Base-by-base conservation (phyloP, 2,888 invertebrate species). In the Ferrisia virgata region DNA sequence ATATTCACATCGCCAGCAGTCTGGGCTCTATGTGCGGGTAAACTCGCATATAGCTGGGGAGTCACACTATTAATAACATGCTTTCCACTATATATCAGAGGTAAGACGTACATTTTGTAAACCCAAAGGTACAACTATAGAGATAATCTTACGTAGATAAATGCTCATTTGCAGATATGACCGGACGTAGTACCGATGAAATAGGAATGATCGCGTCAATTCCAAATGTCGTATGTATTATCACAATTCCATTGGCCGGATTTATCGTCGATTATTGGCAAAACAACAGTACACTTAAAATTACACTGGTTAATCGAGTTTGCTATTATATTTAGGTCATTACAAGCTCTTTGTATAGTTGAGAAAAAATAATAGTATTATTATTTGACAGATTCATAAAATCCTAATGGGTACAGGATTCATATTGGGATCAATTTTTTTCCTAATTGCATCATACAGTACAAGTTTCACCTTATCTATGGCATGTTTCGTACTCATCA, bases 71-170 rank as follows among this genome's bases (percentile, higher is more conserved):
- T 83, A 15, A 31, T 76, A 18, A 18, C 22, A 15, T 72, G 43
- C 47, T 28, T 83, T 9, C 83, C 83, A 22, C 15, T 83, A 2
- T 83, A 83, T 18, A 28, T 83, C 76, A 83, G 33, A 72, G 83
- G 83, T 83, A 43, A 18, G 40, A 11, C n/a, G n/a, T n/a, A n/a
- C n/a, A n/a, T n/a, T n/a, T n/a, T n/a, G n/a, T n/a, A n/a, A n/a
- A n/a, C n/a, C n/a, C n/a, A n/a, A n/a, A n/a, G n/a, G n/a, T n/a
- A n/a, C n/a, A n/a, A n/a, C n/a, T n/a, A n/a, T n/a, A n/a, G n/a
- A n/a, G n/a, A n/a, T n/a, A n/a, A n/a, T n/a, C n/a, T n/a, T n/a
- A n/a, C n/a, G n/a, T n/a, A n/a, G n/a, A n/a, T n/a, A n/a, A n/a
- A n/a, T n/a, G n/a, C n/a, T n/a, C n/a, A n/a, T n/a, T 36, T 64